Percentiles rank a stretch among this genome's conserved stretches.
These are phyloP conservation scores for Pterocles orientalis DNA, from an alignment of 2,113 vertebrate species.

Conservation along the genomic window DNA sequence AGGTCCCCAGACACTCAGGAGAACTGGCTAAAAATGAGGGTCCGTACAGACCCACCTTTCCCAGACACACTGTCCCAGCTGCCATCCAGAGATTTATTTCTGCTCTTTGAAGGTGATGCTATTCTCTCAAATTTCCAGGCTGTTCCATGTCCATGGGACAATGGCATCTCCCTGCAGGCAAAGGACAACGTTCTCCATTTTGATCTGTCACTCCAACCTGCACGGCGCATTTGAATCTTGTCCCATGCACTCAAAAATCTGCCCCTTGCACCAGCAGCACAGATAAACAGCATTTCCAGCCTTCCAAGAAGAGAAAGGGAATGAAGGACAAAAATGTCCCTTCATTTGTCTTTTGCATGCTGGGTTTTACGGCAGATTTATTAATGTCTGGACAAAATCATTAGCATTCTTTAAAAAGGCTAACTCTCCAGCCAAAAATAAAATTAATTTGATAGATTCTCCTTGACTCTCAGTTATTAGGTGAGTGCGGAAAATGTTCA, in stretches of 20 bases:
- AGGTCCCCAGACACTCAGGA: background rate
- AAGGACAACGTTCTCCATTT: background rate
- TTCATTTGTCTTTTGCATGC: constrained; percentile 9
- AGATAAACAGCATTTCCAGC: background rate
- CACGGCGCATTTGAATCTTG: background rate
- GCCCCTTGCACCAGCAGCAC: background rate
- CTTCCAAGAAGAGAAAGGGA: background rate
- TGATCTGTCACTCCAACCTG: background rate
- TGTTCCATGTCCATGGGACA: background rate
- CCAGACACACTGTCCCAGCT: too few species aligned
- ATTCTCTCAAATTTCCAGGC: background rate
- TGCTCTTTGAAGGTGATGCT: background rate
- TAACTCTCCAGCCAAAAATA: constrained; percentile 54
- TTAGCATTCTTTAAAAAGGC: constrained; percentile 52
- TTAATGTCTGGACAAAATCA: constrained; percentile 49
- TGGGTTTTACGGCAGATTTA: constrained; percentile 41
- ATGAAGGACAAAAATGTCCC: constrained; percentile 28
- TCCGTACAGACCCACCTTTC: background rate
- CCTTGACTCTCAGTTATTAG: constrained; percentile 59
- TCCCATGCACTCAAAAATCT: background rate
- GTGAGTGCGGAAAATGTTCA: constrained; percentile 32
- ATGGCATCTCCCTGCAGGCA: background rate
- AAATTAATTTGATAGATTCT: constrained; percentile 64
- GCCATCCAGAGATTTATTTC: background rate
- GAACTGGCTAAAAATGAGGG: background rate